These are phyloP conservation scores for Busseola fusca DNA, from an alignment of 2,888 invertebrate species.

Conservation along the genomic window DNA sequence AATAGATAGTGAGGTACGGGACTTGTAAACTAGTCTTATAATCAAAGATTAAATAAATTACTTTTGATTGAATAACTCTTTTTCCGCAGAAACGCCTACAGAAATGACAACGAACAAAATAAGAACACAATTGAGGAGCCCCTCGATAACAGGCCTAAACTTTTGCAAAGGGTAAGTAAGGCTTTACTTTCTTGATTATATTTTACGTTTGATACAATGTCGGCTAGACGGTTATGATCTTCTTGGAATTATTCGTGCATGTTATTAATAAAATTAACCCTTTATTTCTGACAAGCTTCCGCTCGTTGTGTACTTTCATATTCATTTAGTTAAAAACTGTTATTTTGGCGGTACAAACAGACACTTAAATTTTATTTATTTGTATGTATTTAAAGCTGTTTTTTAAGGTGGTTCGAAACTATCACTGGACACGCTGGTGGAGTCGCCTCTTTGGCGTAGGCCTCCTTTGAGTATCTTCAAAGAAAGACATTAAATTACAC, in stretches of 20 bases:
- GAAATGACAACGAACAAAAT: conserved; percentile 72
- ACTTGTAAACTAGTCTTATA: not conserved
- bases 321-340: too few relatives aligned
- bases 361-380: too few relatives aligned
- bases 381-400: too few relatives aligned
- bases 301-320: too few relatives aligned
- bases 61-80: not conserved
- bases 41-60: not conserved
- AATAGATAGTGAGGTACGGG: not conserved
- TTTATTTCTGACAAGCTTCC: too few relatives aligned
- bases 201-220: conserved; percentile 3
- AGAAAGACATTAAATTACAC: too few relatives aligned
- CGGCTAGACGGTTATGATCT: not conserved
- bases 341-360: too few relatives aligned
- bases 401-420: too few relatives aligned
- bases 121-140: conserved; percentile 77
- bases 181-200: not conserved
- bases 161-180: conserved; percentile 84
- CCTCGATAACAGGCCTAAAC: conserved; percentile 91
- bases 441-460: not conserved
- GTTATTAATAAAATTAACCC: too few relatives aligned
- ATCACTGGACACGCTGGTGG: too few relatives aligned
- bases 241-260: not conserved
- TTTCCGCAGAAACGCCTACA: conserved; percentile 67
- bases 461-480: not conserved